A percentile compares a stretch with the other conserved stretches of the same genome.
Conservation (phyloP, 2,113 vertebrate genomes). For the Chunga burmeisteri region DNA sequence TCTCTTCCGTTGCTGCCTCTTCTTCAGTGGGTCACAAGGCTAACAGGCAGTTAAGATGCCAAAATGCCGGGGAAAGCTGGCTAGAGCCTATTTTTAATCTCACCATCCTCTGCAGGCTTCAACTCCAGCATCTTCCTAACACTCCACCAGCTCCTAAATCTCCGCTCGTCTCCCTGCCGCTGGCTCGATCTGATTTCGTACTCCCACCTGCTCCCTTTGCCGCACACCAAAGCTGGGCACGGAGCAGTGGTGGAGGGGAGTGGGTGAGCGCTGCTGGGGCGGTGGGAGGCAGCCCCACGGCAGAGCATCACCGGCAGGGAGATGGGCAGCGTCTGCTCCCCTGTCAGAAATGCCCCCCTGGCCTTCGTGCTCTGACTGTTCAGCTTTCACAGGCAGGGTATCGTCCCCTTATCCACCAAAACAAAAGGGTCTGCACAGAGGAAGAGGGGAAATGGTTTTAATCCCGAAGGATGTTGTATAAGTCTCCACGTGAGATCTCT, state of each 20-base stretch:
- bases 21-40: neutral
- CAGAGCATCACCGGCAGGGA: neutral
- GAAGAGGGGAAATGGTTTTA: neutral
- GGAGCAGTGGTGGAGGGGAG: neutral
- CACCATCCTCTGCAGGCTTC: neutral
- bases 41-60: neutral
- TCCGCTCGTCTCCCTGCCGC: accelerated
- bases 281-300: neutral
- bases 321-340: neutral
- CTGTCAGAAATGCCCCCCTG: neutral
- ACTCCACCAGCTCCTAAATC: neutral
- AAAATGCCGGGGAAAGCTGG: neutral
- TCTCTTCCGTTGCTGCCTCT: neutral
- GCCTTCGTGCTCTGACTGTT: neutral
- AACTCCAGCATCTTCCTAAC: neutral
- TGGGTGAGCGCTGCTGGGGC: neutral
- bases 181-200: neutral
- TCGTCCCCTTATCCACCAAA: neutral
- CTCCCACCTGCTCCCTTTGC: neutral
- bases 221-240: neutral
- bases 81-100: conserved; percentile 26
- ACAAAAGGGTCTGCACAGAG: neutral
- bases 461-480: neutral
- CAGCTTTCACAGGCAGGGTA: neutral
- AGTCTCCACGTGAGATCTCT: neutral